phyloP scores from a whole-genome alignment of 2,113 vertebrate genomes.

The Dromas ardeola region DNA sequence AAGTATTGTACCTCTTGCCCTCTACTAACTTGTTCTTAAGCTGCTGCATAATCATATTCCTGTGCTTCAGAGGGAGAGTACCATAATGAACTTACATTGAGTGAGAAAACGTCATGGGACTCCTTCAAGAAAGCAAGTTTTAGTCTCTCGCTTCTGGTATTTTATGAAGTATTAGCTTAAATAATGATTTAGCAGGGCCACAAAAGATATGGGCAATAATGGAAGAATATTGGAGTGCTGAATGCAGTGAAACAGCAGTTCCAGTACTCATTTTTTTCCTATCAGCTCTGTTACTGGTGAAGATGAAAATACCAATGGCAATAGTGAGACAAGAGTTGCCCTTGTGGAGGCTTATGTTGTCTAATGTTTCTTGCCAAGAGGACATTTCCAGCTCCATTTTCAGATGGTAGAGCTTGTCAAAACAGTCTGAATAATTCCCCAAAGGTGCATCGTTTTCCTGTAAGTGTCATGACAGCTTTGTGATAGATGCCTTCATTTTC shows the following conservation, averaged over 20 bases:
- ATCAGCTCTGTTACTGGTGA: background rate
- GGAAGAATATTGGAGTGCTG: background rate
- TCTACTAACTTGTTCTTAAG: background rate
- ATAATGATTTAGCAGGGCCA: background rate
- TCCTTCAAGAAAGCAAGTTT: background rate
- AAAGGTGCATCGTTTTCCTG: conserved; percentile 19
- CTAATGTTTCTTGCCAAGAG: conserved; percentile 32
- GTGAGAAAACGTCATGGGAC: background rate
- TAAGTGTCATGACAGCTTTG: conserved; percentile 26
- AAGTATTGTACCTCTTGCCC: background rate
- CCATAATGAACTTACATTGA: background rate
- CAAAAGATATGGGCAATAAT: background rate
- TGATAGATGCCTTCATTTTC: conserved; percentile 34
- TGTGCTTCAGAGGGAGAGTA: background rate
- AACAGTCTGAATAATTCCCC: conserved; percentile 37
- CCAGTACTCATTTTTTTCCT: background rate
- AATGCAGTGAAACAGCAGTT: background rate
- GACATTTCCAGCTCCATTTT: conserved; percentile 24
- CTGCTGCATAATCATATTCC: background rate
- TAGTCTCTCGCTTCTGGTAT: background rate
- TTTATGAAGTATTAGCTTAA: background rate
- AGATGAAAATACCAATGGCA: background rate
- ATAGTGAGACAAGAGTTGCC: background rate
- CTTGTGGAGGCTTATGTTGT: background rate
- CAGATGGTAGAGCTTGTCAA: conserved; percentile 29